phyloP scores from a whole-genome alignment of 2,113 vertebrate genomes.

The Nothobranchius furzeri region DNA sequence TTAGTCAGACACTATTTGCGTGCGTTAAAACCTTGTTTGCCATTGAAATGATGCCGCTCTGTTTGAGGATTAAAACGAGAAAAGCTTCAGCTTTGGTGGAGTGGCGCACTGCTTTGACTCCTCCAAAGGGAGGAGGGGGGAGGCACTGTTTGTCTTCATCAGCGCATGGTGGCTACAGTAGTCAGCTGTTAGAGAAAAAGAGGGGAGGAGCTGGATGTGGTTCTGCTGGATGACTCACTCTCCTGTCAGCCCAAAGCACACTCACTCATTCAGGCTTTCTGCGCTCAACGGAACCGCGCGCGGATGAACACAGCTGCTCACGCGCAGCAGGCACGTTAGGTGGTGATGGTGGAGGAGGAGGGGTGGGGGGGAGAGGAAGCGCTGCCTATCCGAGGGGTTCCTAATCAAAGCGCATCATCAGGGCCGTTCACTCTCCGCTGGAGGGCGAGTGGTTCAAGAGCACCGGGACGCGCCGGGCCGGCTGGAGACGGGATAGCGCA shows the following conservation, averaged over 20 bases:
- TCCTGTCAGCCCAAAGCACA: slow-evolving; percentile 48
- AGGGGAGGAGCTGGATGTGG: slow-evolving; percentile 54
- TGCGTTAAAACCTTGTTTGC: too few relatives aligned
- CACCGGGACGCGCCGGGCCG: slow-evolving; percentile 58
- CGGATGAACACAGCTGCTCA: neutral
- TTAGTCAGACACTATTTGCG: too few relatives aligned
- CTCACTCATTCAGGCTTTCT: slow-evolving; percentile 42
- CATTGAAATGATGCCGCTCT: too few relatives aligned
- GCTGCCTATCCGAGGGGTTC: slow-evolving; percentile 47
- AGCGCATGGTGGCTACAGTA: slow-evolving; percentile 57
- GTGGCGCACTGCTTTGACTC: neutral
- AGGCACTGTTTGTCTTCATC: slow-evolving; percentile 38
- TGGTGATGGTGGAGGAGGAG: slow-evolving; percentile 1
- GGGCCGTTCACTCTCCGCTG: slow-evolving; percentile 72
- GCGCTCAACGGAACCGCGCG: neutral
- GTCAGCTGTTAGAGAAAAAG: slow-evolving; percentile 62
- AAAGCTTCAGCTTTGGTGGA: too few relatives aligned
- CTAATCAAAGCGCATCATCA: slow-evolving; percentile 60
- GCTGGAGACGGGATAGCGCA: slow-evolving; percentile 52
- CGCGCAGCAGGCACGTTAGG: slow-evolving; percentile 39
- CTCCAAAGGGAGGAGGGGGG: slow-evolving; percentile 13
- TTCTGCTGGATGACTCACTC: slow-evolving; percentile 76
- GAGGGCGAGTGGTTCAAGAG: slow-evolving; percentile 76
- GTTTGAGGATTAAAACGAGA: too few relatives aligned
- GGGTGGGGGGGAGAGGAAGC: slow-evolving; percentile 1